A percentile compares a stretch with the other conserved stretches of the same genome.
These are phyloP conservation scores for Eclectus roratus DNA, from an alignment of 2,113 vertebrate genomes.

Conservation along the genomic window DNA sequence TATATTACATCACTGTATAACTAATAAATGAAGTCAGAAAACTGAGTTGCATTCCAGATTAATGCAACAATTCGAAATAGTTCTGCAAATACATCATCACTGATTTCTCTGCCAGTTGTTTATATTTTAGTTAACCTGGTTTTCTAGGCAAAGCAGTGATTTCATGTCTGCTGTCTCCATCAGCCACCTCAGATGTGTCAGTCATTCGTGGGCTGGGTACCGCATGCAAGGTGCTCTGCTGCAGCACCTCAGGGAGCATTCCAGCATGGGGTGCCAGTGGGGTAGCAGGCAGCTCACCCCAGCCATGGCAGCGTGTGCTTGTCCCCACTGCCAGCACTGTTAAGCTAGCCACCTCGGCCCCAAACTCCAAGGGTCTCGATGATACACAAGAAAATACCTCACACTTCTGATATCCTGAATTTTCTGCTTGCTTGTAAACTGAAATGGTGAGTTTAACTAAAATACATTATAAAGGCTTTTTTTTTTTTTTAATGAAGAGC, in stretches of 20 bases:
- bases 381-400: not conserved
- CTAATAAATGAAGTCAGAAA: not conserved
- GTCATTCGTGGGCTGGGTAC: rapidly evolving
- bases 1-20: not conserved
- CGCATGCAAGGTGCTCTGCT: rapidly evolving
- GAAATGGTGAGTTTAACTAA: not conserved
- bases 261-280: rapidly evolving
- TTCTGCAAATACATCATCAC: not conserved
- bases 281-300: not conserved
- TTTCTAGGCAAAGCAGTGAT: not conserved
- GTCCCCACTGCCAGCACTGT: rapidly evolving
- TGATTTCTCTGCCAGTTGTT: not conserved
- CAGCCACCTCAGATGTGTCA: not conserved
- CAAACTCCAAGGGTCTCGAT: rapidly evolving
- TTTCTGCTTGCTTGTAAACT: not conserved
- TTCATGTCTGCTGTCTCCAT: not conserved
- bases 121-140: not conserved
- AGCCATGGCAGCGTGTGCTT: rapidly evolving
- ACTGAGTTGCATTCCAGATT: not conserved
- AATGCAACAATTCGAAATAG: not conserved
- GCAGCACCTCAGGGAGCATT: not conserved
- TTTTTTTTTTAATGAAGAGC: not conserved
- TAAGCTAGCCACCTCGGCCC: no score
- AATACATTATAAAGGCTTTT: not conserved
- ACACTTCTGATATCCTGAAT: not conserved